Percentiles rank a stretch among this genome's conserved stretches.
Conservation (phyloP, 2,113 vertebrate species). For the Aix galericulata region DNA sequence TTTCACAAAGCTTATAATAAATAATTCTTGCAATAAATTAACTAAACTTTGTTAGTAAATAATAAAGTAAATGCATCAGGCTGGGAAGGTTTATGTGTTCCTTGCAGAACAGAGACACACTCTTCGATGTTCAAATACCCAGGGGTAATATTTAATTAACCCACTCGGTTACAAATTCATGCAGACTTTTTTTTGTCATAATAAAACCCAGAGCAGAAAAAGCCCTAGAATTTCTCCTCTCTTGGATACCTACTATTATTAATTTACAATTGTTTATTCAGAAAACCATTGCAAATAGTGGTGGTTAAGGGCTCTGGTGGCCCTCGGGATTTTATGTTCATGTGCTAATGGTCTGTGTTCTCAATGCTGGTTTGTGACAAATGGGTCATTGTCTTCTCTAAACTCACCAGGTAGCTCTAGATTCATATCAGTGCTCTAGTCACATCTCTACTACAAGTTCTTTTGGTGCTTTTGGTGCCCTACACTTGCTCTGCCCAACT, state of each 20-base stretch:
- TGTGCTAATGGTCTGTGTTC: not conserved
- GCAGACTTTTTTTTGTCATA: conserved; percentile 23
- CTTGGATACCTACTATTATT: not conserved
- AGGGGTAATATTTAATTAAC: conserved; percentile 53
- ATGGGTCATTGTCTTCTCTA: not conserved
- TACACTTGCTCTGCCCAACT: not conserved
- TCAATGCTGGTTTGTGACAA: not conserved
- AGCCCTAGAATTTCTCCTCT: not conserved
- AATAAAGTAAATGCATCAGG: not conserved
- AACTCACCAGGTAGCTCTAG: not conserved
- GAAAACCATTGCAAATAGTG: not conserved
- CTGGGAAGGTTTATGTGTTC: not conserved
- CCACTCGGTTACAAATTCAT: conserved; percentile 24
- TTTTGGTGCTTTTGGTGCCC: not conserved
- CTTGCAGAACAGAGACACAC: not conserved
- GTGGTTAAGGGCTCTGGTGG: not conserved
- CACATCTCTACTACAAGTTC: not conserved
- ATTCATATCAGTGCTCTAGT: not conserved
- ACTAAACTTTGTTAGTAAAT: conserved; percentile 35
- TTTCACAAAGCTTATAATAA: not conserved
- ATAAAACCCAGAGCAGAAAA: not conserved
- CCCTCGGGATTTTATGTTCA: not conserved
- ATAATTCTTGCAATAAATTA: conserved; percentile 48
- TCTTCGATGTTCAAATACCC: not conserved
- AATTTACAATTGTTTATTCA: not conserved